Percentiles rank a stretch among this genome's conserved stretches.
These are phyloP conservation scores for Pristiophorus japonicus DNA, from an alignment of 2,113 vertebrate genomes.

Conservation along the genomic window DNA sequence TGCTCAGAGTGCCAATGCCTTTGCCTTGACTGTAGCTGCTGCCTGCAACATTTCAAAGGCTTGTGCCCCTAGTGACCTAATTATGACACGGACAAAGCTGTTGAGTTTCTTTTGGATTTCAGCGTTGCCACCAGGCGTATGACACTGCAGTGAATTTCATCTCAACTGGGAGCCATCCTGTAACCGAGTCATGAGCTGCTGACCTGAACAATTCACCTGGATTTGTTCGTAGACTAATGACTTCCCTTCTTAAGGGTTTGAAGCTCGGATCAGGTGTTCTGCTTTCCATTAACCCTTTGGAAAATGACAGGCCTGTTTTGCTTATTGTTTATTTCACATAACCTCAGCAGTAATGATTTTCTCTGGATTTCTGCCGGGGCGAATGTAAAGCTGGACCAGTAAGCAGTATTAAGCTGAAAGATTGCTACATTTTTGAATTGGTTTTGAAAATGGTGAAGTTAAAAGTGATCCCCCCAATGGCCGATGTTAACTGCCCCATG, in stretches of 20 bases:
- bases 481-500: not conserved
- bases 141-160: slow-evolving; percentile 41
- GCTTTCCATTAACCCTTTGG: not conserved
- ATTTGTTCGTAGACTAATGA: slow-evolving; percentile 22
- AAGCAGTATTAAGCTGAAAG: not conserved
- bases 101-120: slow-evolving; percentile 51
- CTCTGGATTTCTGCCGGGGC: not conserved
- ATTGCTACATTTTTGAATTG: not conserved
- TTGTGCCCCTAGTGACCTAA: slow-evolving; percentile 67
- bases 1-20: not conserved
- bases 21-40: slow-evolving; percentile 8
- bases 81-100: slow-evolving; percentile 61
- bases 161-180: slow-evolving; percentile 34
- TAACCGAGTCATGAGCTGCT: slow-evolving; percentile 42
- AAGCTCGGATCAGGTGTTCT: not conserved
- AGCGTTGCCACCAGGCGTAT: slow-evolving; percentile 43
- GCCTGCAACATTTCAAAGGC: slow-evolving; percentile 47
- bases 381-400: not conserved
- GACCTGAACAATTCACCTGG: slow-evolving; percentile 46
- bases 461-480: not conserved
- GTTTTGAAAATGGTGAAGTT: not conserved
- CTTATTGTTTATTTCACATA: not conserved
- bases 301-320: not conserved
- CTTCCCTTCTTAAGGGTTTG: not conserved
- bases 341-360: not conserved